A percentile compares a stretch with the other conserved stretches of the same genome.
Conservation (phyloP, 2,797 vertebrate species). For the Sus cebifrons region DNA sequence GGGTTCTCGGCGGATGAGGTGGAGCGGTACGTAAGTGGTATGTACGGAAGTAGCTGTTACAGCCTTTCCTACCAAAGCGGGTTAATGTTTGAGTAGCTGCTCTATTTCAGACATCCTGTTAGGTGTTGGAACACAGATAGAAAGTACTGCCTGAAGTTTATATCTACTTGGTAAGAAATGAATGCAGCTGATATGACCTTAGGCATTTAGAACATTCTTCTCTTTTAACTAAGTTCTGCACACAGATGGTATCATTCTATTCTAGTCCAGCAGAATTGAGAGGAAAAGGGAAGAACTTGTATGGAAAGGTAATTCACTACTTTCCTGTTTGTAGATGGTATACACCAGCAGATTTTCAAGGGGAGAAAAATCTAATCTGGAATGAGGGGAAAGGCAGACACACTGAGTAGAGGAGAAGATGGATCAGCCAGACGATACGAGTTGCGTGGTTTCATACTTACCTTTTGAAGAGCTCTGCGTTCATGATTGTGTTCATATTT, state of each 20-base stretch:
- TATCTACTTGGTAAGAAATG: background rate
- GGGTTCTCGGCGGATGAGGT: background rate
- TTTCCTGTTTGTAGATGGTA: background rate
- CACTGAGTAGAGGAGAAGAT: background rate
- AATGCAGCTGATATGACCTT: slow-evolving; percentile 18
- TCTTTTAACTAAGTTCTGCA: slow-evolving; percentile 4
- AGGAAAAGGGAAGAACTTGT: slow-evolving; percentile 21
- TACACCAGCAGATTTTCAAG: background rate
- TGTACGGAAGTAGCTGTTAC: background rate
- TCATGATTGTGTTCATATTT: slow-evolving; percentile 37
- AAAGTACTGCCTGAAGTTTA: background rate
- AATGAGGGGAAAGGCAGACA: background rate
- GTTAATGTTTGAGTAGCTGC: slow-evolving; percentile 27
- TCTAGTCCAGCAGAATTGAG: slow-evolving; percentile 11
- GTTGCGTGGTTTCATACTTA: background rate
- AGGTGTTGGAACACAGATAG: background rate
- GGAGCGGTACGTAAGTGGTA: background rate
- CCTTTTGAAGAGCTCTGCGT: slow-evolving; percentile 1
- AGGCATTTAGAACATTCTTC: slow-evolving; percentile 33
- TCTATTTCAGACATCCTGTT: background rate
- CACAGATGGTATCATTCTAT: slow-evolving; percentile 42
- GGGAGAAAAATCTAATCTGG: background rate
- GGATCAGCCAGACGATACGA: background rate
- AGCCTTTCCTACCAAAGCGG: background rate
- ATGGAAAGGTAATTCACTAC: background rate